Conservation (phyloP, 2,113 vertebrate species). For the Mastomys natalensis region DNA sequence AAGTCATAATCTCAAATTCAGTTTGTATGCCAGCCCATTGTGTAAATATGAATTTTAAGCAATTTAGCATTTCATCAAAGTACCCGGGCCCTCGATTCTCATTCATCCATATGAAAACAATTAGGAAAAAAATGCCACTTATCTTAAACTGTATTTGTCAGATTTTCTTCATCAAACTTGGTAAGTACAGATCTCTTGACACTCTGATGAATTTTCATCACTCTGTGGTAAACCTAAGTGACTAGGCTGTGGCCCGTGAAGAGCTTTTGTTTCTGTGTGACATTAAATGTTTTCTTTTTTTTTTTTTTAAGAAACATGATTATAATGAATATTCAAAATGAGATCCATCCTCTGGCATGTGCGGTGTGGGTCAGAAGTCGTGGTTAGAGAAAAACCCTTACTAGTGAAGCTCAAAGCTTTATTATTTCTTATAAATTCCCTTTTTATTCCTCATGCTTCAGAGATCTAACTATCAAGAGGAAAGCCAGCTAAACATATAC, state of each 20-base stretch:
- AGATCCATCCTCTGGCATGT: conserved; percentile 82
- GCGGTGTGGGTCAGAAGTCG: conserved; percentile 84
- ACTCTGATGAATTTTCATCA: conserved; percentile 90
- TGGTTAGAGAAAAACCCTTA: conserved; percentile 81
- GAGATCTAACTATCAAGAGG: conserved; percentile 44
- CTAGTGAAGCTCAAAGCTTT: conserved; percentile 81
- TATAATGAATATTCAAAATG: conserved; percentile 90
- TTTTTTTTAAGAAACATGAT: conserved; percentile 69
- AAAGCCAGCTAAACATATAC: conserved; percentile 61
- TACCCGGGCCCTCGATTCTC: conserved; percentile 87
- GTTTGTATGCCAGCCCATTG: conserved; percentile 60
- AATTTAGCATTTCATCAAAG: conserved; percentile 85
- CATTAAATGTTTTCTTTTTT: conserved; percentile 84
- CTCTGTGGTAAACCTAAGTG: conserved; percentile 88
- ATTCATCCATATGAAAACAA: conserved; percentile 90
- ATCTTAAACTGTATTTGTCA: conserved; percentile 91
- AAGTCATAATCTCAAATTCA: conserved; percentile 73
- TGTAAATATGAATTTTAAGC: conserved; percentile 85
- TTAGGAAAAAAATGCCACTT: conserved; percentile 89
- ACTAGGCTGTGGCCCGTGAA: conserved; percentile 89
- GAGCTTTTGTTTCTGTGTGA: conserved; percentile 87
- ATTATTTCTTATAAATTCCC: conserved; percentile 72
- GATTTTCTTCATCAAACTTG: conserved; percentile 90
- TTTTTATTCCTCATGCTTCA: conserved; percentile 34
- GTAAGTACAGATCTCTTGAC: conserved; percentile 91